Percentiles rank a stretch among this genome's conserved stretches.
These are phyloP conservation scores for Patella ulyssiponensis DNA, from an alignment of 2,888 invertebrate species.

Conservation along the genomic window DNA sequence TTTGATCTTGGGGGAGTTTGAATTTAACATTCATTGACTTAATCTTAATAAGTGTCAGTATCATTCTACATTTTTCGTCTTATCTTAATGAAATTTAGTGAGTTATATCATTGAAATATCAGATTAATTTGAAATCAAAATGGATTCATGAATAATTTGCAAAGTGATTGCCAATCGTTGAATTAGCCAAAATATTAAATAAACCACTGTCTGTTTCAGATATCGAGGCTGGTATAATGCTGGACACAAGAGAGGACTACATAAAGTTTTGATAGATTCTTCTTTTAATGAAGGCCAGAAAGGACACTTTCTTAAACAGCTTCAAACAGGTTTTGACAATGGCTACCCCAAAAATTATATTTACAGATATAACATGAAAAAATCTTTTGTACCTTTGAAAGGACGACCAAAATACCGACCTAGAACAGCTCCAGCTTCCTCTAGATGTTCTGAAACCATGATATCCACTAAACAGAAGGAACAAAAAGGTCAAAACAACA, in stretches of 20 bases:
- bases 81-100: too few species aligned
- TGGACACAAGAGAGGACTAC: slow-evolving; percentile 48
- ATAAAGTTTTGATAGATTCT: slow-evolving; percentile 52
- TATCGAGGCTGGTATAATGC: slow-evolving; percentile 59
- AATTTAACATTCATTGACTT: too few species aligned
- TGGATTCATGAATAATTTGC: too few species aligned
- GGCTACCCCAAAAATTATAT: slow-evolving; percentile 44
- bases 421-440: slow-evolving; percentile 47
- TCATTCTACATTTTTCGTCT: too few species aligned
- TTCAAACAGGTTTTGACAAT: slow-evolving; percentile 22
- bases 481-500: background rate
- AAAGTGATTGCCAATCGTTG: too few species aligned
- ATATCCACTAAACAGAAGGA: too few species aligned
- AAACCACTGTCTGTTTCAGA: slow-evolving; percentile 37
- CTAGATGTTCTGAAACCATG: background rate
- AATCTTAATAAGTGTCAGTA: too few species aligned
- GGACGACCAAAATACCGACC: slow-evolving; percentile 35
- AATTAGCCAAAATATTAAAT: too few species aligned
- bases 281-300: slow-evolving; percentile 46
- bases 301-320: slow-evolving; percentile 44
- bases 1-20: too few species aligned
- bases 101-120: too few species aligned
- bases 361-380: slow-evolving; percentile 43
- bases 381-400: slow-evolving; percentile 25
- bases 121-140: too few species aligned